A percentile compares a stretch with the other conserved stretches of the same genome.
Conservation (phyloP, 2,113 vertebrate genomes). For the Petaurus breviceps region DNA sequence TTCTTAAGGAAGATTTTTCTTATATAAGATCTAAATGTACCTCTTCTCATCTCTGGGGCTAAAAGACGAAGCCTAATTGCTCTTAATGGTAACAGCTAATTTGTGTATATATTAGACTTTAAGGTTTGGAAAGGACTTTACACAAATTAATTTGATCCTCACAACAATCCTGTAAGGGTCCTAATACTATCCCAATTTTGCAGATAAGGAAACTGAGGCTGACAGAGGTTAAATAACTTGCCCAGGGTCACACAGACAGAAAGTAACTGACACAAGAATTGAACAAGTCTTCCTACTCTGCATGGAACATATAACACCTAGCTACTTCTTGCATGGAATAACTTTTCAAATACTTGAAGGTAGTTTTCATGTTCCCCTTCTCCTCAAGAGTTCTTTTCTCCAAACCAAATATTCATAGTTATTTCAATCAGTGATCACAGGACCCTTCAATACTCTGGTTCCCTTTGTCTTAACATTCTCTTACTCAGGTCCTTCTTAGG, state of each 20-base stretch:
- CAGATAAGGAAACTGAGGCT: not conserved
- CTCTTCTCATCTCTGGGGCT: not conserved
- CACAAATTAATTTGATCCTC: not conserved
- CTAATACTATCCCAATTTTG: not conserved
- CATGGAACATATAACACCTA: not conserved
- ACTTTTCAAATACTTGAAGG: not conserved
- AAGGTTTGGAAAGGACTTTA: not conserved
- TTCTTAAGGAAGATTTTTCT: not conserved
- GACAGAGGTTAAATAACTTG: not conserved
- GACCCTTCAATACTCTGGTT: not conserved
- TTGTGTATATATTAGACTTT: not conserved
- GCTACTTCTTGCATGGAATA: not conserved
- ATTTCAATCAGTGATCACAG: not conserved
- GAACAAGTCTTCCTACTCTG: not conserved
- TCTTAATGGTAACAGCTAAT: not conserved
- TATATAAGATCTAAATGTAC: not conserved
- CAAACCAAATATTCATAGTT: not conserved
- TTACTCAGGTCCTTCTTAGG: not conserved
- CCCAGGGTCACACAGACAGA: not conserved
- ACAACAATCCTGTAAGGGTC: not conserved
- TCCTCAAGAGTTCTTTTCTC: not conserved
- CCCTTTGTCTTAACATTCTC: not conserved
- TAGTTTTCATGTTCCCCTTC: not conserved
- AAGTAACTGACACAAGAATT: not conserved
- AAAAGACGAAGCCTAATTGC: not conserved